These are phyloP conservation scores for Andricus quercusramuli DNA, from an alignment of 2,888 invertebrate species.

Conservation along the genomic window DNA sequence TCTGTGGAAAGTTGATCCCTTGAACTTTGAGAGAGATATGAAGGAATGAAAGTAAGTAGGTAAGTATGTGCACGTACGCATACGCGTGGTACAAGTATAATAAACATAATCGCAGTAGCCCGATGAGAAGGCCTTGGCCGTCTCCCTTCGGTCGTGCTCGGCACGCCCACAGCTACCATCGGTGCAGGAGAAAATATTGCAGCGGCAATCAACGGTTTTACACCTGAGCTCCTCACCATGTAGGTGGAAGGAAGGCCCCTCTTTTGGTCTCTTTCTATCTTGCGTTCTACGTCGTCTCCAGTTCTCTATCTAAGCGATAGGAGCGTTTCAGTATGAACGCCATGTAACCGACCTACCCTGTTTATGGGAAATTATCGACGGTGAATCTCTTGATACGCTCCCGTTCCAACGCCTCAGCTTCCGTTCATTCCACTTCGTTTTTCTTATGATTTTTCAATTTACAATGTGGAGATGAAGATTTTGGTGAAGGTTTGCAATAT, in stretches of 20 bases:
- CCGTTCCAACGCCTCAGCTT: constrained; percentile 62
- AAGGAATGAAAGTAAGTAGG: constrained; percentile 38
- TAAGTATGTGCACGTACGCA: constrained; percentile 59
- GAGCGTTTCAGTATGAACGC: constrained; percentile 55
- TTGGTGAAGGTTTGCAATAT: neutral
- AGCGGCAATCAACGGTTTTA: constrained; percentile 76
- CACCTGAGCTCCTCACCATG: constrained; percentile 70
- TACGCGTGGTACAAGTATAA: constrained; percentile 67
- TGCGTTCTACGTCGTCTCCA: constrained; percentile 48
- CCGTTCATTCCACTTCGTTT: constrained; percentile 53
- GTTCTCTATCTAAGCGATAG: constrained; percentile 54
- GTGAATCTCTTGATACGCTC: constrained; percentile 66
- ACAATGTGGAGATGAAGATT: neutral
- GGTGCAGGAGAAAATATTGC: constrained; percentile 72
- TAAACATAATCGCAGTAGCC: constrained; percentile 75
- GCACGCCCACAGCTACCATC: constrained; percentile 76
- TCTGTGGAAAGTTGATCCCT: constrained; percentile 20
- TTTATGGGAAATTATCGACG: constrained; percentile 66
- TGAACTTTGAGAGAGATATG: constrained; percentile 28
- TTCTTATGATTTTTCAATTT: neutral
- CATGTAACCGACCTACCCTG: constrained; percentile 56
- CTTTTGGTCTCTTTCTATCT: constrained; percentile 45
- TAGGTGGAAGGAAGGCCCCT: constrained; percentile 51
- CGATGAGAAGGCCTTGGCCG: constrained; percentile 74
- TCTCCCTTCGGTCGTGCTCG: constrained; percentile 75